Percentiles rank a stretch among this genome's conserved stretches.
phyloP scores from a whole-genome alignment of 64 coral and sea anemone species.

The Porites lutea region DNA sequence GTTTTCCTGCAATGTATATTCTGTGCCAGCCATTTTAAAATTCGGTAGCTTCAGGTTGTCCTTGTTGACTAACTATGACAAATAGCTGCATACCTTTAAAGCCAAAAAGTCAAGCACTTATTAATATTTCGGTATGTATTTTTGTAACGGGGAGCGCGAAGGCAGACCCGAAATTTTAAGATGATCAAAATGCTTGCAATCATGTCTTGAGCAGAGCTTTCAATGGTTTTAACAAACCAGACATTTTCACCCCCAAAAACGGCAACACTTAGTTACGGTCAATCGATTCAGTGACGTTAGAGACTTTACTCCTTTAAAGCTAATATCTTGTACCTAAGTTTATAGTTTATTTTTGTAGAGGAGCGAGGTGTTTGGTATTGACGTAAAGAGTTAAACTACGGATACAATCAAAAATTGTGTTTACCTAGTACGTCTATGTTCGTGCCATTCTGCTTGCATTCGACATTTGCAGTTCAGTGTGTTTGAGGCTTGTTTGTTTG shows the following conservation, averaged over 20 bases:
- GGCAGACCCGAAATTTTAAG: not conserved
- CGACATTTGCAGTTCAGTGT: not conserved
- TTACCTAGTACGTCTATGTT: not conserved
- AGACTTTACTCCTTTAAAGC: not conserved
- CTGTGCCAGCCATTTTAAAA: too few relatives aligned
- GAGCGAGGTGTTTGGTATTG: not conserved
- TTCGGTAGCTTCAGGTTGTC: not conserved
- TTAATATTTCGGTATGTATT: conserved; percentile 1
- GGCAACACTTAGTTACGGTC: not conserved
- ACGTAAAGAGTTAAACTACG: conserved; percentile 1
- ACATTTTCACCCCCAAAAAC: not conserved
- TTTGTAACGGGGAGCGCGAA: not conserved
- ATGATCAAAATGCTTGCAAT: too few relatives aligned
- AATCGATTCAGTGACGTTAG: not conserved
- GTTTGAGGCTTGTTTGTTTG: too few relatives aligned
- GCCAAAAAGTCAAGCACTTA: not conserved
- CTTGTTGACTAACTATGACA: not conserved
- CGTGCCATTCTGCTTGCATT: not conserved
- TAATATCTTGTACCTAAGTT: not conserved
- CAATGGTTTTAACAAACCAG: not conserved
- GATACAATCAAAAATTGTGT: not conserved
- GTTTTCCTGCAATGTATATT: too few relatives aligned
- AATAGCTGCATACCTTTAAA: not conserved
- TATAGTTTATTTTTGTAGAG: not conserved
- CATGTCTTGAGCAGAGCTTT: too few relatives aligned